Evolutionary conservation across 2,888 invertebrate genomes (phyloP).

Genomic region (Gonocerus acuteangulatus): DNA sequence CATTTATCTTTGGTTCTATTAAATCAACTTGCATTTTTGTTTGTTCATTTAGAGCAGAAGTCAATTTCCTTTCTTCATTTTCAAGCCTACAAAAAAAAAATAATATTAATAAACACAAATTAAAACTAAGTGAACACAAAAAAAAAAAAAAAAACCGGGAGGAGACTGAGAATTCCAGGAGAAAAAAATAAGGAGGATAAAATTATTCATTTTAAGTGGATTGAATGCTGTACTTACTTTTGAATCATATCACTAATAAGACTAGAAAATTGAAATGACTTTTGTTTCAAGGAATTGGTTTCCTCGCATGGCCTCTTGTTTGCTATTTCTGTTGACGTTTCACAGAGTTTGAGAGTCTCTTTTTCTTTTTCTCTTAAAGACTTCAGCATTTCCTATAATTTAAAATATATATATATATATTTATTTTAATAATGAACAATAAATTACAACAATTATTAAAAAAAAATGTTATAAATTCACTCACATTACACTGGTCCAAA

Average conservation of each 20-base stretch:
- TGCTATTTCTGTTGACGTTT: conserved; percentile 27
- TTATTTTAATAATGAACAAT: not conserved
- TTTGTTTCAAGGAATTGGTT: conserved; percentile 29
- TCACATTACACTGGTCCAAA: conserved; percentile 51
- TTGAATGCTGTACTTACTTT: conserved; percentile 18
- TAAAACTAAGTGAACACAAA: not conserved
- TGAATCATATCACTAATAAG: conserved; percentile 31
- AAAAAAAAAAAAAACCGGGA: not conserved
- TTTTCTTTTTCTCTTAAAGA: conserved; percentile 34
- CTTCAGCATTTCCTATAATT: conserved; percentile 35
- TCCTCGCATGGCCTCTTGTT: conserved; percentile 32
- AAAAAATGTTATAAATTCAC: conserved; percentile 36
- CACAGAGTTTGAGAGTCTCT: conserved; percentile 28
- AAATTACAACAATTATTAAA: not conserved
- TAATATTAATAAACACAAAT: too few relatives aligned
- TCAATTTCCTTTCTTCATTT: conserved; percentile 28
- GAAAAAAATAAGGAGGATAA: too few relatives aligned
- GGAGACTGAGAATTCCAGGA: not conserved
- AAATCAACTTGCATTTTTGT: conserved; percentile 31
- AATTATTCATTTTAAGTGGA: too few relatives aligned
- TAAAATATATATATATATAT: not conserved
- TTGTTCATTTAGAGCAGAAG: conserved; percentile 15
- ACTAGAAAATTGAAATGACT: conserved; percentile 30
- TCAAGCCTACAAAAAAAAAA: conserved; percentile 25
- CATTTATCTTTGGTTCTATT: conserved; percentile 18